Percentiles rank a stretch among this genome's conserved stretches.
phyloP scores from a whole-genome alignment of 1,140 invertebrate genomes.

The Spodoptera litura region DNA sequence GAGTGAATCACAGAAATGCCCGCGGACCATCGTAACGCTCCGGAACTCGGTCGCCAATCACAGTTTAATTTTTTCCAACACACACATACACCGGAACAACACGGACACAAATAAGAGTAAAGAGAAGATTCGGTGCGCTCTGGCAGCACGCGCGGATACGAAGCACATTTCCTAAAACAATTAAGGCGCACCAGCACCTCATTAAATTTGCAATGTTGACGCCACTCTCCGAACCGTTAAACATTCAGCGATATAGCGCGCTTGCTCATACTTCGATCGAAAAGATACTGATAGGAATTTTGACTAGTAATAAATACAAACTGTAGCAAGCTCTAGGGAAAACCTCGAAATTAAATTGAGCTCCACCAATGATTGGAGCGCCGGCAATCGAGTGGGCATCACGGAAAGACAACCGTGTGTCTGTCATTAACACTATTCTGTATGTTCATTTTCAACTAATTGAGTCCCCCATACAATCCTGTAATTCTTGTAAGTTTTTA shows the following conservation, averaged over 20 bases:
- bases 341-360: constrained; percentile 13
- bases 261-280: not conserved
- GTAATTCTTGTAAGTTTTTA: constrained; percentile 26
- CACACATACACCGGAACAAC: constrained; percentile 22
- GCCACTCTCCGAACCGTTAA: constrained; percentile 21
- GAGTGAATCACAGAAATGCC: constrained; percentile 36
- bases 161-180: constrained; percentile 54
- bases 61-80: constrained; percentile 35
- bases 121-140: constrained; percentile 20
- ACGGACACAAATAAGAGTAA: constrained; percentile 3
- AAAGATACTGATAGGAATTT: constrained; percentile 21
- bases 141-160: constrained; percentile 44
- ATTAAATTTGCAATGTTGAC: constrained; percentile 50
- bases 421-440: constrained; percentile 12
- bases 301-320: constrained; percentile 18
- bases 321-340: constrained; percentile 18
- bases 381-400: constrained; percentile 6
- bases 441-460: constrained; percentile 34
- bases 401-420: constrained; percentile 16
- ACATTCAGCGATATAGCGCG: constrained; percentile 7
- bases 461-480: constrained; percentile 27
- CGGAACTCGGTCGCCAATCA: constrained; percentile 40
- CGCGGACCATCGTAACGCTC: constrained; percentile 21
- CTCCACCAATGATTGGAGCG: constrained; percentile 12
- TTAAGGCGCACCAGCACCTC: constrained; percentile 45